Evolutionary conservation across 2,113 vertebrate species (phyloP).

Genomic region (Nothoprocta pentlandii): DNA sequence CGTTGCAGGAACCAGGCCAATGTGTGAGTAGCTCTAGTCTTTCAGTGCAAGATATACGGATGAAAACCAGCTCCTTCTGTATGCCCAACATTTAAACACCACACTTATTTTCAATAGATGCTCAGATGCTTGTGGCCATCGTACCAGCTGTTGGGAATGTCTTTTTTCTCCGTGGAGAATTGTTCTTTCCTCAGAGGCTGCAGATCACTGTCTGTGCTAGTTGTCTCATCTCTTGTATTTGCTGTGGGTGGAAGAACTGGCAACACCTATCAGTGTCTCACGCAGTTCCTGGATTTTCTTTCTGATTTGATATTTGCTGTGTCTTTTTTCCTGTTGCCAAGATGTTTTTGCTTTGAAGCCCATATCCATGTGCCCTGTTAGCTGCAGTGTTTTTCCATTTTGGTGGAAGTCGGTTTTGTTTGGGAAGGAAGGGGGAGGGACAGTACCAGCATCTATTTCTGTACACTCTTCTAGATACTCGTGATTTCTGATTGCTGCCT

Average conservation of each 20-base stretch:
- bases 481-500: neutral
- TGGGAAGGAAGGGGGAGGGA: neutral
- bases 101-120: neutral
- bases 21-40: accelerated
- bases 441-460: constrained; percentile 1
- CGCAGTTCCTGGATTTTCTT: neutral
- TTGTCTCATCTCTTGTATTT: neutral
- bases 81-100: neutral
- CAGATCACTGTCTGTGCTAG: neutral
- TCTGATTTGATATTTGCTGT: neutral
- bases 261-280: neutral
- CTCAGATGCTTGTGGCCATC: neutral
- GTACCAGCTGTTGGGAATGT: neutral
- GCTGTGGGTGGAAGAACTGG: neutral
- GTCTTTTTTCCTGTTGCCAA: neutral
- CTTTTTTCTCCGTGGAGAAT: neutral
- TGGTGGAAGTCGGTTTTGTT: neutral
- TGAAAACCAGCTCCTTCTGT: neutral
- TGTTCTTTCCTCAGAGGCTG: constrained; percentile 11
- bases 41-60: neutral
- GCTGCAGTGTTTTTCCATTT: neutral
- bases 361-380: neutral
- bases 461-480: neutral
- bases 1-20: neutral
- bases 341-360: neutral